Base-by-base conservation (phyloP, 2,888 invertebrate species). In the Anorthoa munda region DNA sequence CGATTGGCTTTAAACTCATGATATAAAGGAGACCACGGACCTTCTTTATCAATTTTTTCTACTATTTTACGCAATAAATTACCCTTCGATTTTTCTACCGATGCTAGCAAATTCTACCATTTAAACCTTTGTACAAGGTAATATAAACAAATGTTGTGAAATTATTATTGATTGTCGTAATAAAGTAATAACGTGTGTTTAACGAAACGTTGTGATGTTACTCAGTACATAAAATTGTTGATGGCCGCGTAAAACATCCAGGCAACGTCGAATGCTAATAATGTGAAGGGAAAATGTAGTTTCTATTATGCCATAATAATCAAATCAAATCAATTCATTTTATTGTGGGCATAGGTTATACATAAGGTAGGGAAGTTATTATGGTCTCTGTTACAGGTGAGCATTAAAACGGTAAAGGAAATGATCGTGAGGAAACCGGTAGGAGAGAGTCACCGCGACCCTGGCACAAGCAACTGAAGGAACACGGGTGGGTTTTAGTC, bases 171-270 rank as follows among this genome's bases (percentile, higher is more conserved):
- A 55, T 50, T 23, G 46, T 66, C 39, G 46, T 72, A 63, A 77
- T 66, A 80, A 68, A 46, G 46, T 80, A 59, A 83, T 79, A 83
- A 61, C 65, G 17, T 39, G 31, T 59, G 46, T 79, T 80, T 73
- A 79, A 80, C 79, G 73, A 72, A 53, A 66, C n/a, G 48, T 46
- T 64, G 21, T n/a, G 51, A 79, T 67, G 67, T 66, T 56, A 65
- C 51, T 9, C 23, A 46, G 56, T 66, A 72, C 73, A 80, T 80
- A 72, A 79, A 80, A 72, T n/a, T 50, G 48, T 83, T 80, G 79
- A 83, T 83, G 55, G 83, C 11, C 56, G 46, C 65, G 59, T 80
- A 72, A 80, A 80, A 72, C 65, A 51, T 61, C 23, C 67, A 72
- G 68, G 26, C 61, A 65, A 77, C 58, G 59, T 59, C 26, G 46